Evolutionary conservation across 2,113 vertebrate species (phyloP).

Genomic region (Gymnocephalus cernua): DNA sequence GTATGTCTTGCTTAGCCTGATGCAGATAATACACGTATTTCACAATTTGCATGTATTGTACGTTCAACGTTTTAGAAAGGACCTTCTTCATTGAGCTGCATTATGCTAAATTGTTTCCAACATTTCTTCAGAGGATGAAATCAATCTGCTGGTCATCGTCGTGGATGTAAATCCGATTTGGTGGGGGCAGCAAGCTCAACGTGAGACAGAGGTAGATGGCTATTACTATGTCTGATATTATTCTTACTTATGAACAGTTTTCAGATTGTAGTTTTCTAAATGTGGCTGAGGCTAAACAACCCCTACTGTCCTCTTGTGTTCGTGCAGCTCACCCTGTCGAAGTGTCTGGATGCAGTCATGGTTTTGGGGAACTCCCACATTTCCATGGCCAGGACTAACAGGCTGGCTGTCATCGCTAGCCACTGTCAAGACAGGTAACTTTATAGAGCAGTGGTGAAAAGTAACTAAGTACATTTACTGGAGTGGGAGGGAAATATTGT

Average conservation of each 20-base stretch:
- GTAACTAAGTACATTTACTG: not conserved
- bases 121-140: slow-evolving; percentile 88
- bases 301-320: not conserved
- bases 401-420: slow-evolving; percentile 93
- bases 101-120: not conserved
- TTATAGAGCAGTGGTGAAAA: not conserved
- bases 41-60: not conserved
- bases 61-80: not conserved
- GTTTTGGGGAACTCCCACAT: slow-evolving; percentile 94
- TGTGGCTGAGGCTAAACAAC: not conserved
- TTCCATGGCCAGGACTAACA: slow-evolving; percentile 93
- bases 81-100: not conserved
- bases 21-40: not conserved
- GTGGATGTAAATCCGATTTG: slow-evolving; percentile 96
- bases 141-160: slow-evolving; percentile 91
- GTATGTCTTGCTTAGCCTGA: slow-evolving; percentile 15
- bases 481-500: not conserved
- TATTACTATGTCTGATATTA: not conserved
- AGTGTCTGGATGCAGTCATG: slow-evolving; percentile 94
- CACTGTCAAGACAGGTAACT: slow-evolving; percentile 94
- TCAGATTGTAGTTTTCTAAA: not conserved
- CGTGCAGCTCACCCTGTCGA: slow-evolving; percentile 91
- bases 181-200: slow-evolving; percentile 94
- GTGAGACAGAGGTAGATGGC: slow-evolving; percentile 90
- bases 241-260: not conserved